Evolutionary conservation across 2,888 invertebrate species (phyloP), one percentile per base, ranked within the genome.

Genomic region (Brassicogethes aeneus): DNA sequence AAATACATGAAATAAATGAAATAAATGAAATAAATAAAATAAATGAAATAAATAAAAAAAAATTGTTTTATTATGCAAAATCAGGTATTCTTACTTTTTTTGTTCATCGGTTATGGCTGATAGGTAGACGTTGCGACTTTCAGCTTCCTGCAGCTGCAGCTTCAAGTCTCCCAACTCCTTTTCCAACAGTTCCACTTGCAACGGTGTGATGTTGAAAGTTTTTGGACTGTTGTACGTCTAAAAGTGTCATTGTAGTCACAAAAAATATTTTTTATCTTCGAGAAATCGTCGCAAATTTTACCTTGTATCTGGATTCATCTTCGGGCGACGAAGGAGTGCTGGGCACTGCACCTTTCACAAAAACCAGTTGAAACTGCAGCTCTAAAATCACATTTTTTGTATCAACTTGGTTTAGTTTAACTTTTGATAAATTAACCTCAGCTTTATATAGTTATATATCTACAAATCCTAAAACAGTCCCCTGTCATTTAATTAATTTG

Each of bases 351-450:
- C 76, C 76, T 62, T 82, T 82, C 43, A 77, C 76, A 65, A 84
- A 84, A 50, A 84, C 79, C 51, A 84, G 60, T 66, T 84, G 83
- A 60, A 84, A 84, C 61, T 84, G 85, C 53, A 84, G 69, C 65
- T 85, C 85, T 85, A 69, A 40, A 66, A 60, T n/a, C n/a, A n/a
- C n/a, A n/a, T n/a, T n/a, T n/a, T n/a, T 14, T 15, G 10, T 15
- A 5, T 35, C 35, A 16, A 12, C 3, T 35, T 12, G 14, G 5
- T 14, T 14, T n/a, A 33, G 5, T 3, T 14, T 33, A 33, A 23
- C n/a, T n/a, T n/a, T n/a, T n/a, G n/a, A n/a, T n/a, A n/a, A n/a
- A n/a, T n/a, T n/a, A n/a, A n/a, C n/a, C n/a, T n/a, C n/a, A n/a
- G n/a, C n/a, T n/a, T n/a, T n/a, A n/a, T n/a, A n/a, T n/a, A n/a